Conservation (phyloP, 1,140 invertebrate genomes). For the Hyphantria cunea region DNA sequence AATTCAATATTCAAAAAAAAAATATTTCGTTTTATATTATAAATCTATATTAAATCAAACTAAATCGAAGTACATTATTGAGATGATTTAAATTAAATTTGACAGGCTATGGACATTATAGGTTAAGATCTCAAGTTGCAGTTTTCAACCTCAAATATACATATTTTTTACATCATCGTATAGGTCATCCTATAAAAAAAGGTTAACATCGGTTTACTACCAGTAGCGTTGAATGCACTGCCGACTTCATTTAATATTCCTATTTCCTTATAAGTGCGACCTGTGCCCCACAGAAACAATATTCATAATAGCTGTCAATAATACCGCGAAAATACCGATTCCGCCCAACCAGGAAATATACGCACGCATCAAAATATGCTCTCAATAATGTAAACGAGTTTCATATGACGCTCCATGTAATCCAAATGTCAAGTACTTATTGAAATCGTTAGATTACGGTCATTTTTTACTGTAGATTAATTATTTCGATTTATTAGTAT, state of each 20-base stretch:
- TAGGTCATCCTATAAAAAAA: too few species aligned
- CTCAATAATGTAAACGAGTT: conserved; percentile 10
- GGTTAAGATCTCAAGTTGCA: too few species aligned
- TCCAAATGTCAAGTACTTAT: conserved; percentile 19
- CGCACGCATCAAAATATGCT: neutral
- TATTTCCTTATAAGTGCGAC: neutral
- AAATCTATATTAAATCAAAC: too few species aligned
- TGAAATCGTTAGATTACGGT: conserved; percentile 8
- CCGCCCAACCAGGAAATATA: conserved; percentile 12
- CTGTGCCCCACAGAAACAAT: neutral
- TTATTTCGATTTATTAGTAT: conserved; percentile 4
- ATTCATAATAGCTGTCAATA: neutral
- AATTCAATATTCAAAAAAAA: too few species aligned
- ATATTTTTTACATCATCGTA: too few species aligned
- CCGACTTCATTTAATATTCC: neutral
- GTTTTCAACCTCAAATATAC: too few species aligned
- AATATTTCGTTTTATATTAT: too few species aligned
- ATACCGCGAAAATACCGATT: neutral
- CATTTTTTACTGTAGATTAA: conserved; percentile 5
- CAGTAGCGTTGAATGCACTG: too few species aligned
- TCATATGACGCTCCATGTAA: conserved; percentile 11
- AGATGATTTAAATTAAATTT: too few species aligned
- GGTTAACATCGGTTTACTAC: too few species aligned
- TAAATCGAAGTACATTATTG: too few species aligned
- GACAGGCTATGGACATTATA: too few species aligned